A percentile compares a stretch with the other conserved stretches of the same genome.
These are phyloP conservation scores for Macrocentrus cingulum DNA, from an alignment of 1,140 invertebrate genomes.

Conservation along the genomic window DNA sequence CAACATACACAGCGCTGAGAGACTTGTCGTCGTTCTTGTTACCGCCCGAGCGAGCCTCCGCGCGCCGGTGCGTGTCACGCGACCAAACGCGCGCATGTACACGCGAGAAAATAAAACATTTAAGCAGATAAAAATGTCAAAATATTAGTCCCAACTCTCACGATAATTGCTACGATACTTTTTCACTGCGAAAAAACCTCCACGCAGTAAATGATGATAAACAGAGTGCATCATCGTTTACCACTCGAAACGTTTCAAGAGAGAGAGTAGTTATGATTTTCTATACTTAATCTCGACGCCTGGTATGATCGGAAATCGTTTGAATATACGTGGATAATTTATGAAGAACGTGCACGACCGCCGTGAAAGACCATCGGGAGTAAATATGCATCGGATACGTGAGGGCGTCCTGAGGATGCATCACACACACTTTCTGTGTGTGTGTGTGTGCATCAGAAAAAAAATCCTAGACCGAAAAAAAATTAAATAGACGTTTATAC, in stretches of 20 bases:
- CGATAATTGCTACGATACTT: too few relatives aligned
- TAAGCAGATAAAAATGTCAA: too few relatives aligned
- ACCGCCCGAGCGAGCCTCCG: not conserved
- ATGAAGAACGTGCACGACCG: conserved; percentile 1
- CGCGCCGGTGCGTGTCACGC: conserved; percentile 14
- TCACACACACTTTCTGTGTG: too few relatives aligned
- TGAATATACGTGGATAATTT: conserved; percentile 1
- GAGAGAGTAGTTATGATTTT: not conserved
- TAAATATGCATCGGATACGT: conserved; percentile 4
- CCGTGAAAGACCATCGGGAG: not conserved
- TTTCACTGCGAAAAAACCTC: too few relatives aligned
- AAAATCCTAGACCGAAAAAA: conserved; percentile 8
- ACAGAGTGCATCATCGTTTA: too few relatives aligned
- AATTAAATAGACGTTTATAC: conserved; percentile 3
- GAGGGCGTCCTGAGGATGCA: not conserved
- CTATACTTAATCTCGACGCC: not conserved
- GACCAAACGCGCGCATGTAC: conserved; percentile 8
- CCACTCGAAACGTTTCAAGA: too few relatives aligned
- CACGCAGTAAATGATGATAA: too few relatives aligned
- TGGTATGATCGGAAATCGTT: not conserved
- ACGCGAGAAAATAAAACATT: not conserved
- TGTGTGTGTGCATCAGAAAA: too few relatives aligned
- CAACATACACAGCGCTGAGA: too few relatives aligned
- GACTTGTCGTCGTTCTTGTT: not conserved
- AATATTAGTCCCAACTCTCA: too few relatives aligned